These are phyloP conservation scores for Antechinus flavipes DNA, from an alignment of 2,113 vertebrate species.

Conservation along the genomic window DNA sequence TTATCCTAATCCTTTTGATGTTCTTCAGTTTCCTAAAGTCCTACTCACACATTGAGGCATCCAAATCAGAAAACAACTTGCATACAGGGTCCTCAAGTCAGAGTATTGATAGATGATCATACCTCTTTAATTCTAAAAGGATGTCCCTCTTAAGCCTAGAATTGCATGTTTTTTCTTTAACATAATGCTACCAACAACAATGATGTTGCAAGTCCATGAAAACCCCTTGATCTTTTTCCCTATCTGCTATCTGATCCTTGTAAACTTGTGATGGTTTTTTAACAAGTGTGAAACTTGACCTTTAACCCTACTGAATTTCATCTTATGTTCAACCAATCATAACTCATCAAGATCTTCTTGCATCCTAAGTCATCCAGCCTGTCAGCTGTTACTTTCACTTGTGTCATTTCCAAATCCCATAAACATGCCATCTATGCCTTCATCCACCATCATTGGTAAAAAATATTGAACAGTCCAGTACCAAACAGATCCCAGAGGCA, in stretches of 20 bases:
- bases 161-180: background rate
- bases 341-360: background rate
- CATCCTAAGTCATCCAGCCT: background rate
- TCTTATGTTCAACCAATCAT: background rate
- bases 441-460: background rate
- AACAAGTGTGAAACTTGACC: background rate
- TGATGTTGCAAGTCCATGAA: background rate
- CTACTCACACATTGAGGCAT: background rate
- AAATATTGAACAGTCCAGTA: background rate
- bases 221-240: background rate
- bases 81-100: background rate
- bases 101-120: background rate
- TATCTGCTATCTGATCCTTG: background rate
- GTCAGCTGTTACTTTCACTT: background rate
- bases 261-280: background rate
- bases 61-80: background rate
- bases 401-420: background rate
- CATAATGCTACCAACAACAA: background rate
- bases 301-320: background rate
- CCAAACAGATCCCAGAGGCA: background rate
- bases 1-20: background rate
- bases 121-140: background rate
- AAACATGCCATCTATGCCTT: background rate
- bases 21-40: background rate
- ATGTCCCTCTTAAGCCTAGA: background rate